Percentiles rank a stretch among this genome's conserved stretches.
Conservation (phyloP, 2,888 invertebrate species). For the Apantesis nais region DNA sequence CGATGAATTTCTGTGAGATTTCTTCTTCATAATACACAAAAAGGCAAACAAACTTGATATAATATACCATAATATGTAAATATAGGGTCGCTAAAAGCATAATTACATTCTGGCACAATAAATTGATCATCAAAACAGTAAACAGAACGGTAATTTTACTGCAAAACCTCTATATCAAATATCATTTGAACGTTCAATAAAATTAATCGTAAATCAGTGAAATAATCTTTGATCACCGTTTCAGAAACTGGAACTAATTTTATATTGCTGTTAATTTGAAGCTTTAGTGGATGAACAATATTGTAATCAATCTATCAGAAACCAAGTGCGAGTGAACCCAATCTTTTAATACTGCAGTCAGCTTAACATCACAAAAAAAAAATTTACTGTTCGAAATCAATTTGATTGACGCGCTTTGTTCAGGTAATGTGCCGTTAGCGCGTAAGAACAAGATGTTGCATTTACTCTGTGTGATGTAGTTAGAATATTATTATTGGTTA, state of each 20-base stretch:
- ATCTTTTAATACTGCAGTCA: not conserved
- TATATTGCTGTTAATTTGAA: not conserved
- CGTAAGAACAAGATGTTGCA: too few species aligned
- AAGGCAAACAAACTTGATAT: too few species aligned
- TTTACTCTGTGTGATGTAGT: too few species aligned
- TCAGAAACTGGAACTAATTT: not conserved
- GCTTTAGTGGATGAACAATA: not conserved
- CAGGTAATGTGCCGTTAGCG: too few species aligned
- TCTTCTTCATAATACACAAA: too few species aligned
- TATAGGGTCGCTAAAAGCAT: not conserved
- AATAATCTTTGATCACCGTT: conserved; percentile 1
- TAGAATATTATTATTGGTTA: too few species aligned
- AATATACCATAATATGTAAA: too few species aligned
- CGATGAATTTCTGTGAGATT: too few species aligned
- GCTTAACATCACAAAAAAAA: too few species aligned
- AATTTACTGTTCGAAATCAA: too few species aligned
- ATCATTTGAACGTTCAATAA: not conserved
- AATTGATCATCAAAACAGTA: not conserved
- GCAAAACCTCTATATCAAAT: not conserved
- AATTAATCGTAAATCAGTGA: not conserved
- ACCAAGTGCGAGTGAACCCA: not conserved
- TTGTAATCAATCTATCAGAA: not conserved
- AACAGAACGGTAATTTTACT: not conserved
- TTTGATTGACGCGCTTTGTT: too few species aligned
- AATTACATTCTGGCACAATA: not conserved